Percentiles rank a stretch among this genome's conserved stretches.
These are phyloP conservation scores for Ochotona curzoniae DNA, from an alignment of 2,113 vertebrate species.

Conservation along the genomic window DNA sequence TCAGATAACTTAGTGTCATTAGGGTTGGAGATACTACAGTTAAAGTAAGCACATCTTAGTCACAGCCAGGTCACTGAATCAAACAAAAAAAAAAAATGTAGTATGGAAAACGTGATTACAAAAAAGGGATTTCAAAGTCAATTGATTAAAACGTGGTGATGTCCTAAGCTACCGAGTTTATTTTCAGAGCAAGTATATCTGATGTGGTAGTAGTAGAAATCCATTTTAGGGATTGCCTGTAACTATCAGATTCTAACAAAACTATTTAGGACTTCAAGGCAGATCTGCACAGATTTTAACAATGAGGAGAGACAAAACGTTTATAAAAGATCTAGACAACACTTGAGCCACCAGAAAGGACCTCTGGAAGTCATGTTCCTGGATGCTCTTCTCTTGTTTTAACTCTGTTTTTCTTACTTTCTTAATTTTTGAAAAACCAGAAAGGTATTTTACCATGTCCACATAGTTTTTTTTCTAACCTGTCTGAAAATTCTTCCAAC, in stretches of 20 bases:
- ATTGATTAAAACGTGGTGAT: constrained; percentile 44
- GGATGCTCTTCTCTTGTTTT: constrained; percentile 3
- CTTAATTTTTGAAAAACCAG: constrained; percentile 60
- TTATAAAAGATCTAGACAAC: not conserved
- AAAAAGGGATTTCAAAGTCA: not conserved
- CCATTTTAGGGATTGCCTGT: not conserved
- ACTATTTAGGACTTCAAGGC: constrained; percentile 43
- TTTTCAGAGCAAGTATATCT: constrained; percentile 8
- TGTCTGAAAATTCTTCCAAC: constrained; percentile 55
- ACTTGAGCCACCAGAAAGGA: constrained; percentile 14
- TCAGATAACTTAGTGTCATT: constrained; percentile 48
- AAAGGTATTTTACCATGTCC: constrained; percentile 68
- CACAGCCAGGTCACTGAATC: constrained; percentile 26
- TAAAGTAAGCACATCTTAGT: constrained; percentile 25
- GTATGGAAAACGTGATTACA: constrained; percentile 6
- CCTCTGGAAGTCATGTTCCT: not conserved
- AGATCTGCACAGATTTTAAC: constrained; percentile 18
- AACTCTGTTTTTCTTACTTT: constrained; percentile 26
- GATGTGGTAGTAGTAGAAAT: constrained; percentile 10
- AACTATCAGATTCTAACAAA: constrained; percentile 3
- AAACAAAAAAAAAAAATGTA: constrained; percentile 42
- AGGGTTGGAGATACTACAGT: constrained; percentile 2
- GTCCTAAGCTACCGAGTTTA: constrained; percentile 1
- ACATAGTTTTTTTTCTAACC: constrained; percentile 67
- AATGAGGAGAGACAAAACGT: constrained; percentile 11